Conservation (phyloP, 1,140 invertebrate genomes). For the Ceratina australensis region DNA sequence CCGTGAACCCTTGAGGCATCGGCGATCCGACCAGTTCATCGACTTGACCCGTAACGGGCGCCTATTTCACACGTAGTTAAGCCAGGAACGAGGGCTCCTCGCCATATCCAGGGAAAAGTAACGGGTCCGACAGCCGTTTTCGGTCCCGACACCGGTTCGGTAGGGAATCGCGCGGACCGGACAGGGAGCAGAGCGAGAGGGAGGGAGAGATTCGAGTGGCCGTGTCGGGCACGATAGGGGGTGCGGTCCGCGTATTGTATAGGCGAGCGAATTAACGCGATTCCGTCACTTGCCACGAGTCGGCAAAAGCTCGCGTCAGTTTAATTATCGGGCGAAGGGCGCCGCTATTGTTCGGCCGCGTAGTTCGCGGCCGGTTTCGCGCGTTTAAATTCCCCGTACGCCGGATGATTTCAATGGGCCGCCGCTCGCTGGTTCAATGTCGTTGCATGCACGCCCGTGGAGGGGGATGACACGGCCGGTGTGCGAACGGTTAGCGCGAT, state of each 20-base stretch:
- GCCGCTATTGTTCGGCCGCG: conserved; percentile 51
- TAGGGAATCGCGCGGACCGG: not conserved
- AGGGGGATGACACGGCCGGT: not conserved
- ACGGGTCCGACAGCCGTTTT: not conserved
- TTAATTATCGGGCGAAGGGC: conserved; percentile 64
- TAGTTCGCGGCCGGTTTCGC: conserved; percentile 51
- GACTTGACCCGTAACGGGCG: not conserved
- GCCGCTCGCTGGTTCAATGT: not conserved
- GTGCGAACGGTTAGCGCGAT: not conserved
- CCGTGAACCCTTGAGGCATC: too few relatives aligned
- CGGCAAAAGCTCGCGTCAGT: conserved; percentile 64
- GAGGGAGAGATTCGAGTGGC: conserved; percentile 39
- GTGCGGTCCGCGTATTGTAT: conserved; percentile 19
- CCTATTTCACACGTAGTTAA: not conserved
- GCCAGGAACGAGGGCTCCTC: not conserved
- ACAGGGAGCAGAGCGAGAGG: not conserved
- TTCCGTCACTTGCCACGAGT: conserved; percentile 61
- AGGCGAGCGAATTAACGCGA: conserved; percentile 59
- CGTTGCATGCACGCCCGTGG: not conserved
- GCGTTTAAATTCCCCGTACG: conserved; percentile 58
- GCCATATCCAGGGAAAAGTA: not conserved
- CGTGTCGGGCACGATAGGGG: conserved; percentile 1
- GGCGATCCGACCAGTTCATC: not conserved
- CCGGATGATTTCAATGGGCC: conserved; percentile 50
- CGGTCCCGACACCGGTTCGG: not conserved